A percentile compares a stretch with the other conserved stretches of the same genome.
phyloP scores from a whole-genome alignment of 2,797 vertebrate species.

The Moxostoma hubbsi region DNA sequence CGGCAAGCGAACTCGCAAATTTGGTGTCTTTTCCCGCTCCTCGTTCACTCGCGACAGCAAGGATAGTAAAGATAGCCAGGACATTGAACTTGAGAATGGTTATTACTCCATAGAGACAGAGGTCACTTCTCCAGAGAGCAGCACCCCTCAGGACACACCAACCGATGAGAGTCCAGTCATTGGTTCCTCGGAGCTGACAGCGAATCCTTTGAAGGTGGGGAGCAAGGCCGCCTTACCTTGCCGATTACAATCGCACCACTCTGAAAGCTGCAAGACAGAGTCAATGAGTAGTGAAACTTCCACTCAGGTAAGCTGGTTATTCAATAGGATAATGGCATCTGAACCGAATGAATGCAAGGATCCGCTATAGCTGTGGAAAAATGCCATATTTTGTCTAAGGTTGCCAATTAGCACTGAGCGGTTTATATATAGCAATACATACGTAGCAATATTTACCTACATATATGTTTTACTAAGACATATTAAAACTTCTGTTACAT shows the following conservation, averaged over 20 bases:
- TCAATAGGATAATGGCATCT: background rate
- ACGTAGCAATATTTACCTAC: too few species aligned
- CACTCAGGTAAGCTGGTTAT: conserved; percentile 77
- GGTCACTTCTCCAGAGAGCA: conserved; percentile 62
- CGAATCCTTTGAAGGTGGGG: conserved; percentile 54
- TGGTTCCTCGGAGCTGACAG: conserved; percentile 16
- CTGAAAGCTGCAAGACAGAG: conserved; percentile 75
- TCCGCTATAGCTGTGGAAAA: background rate
- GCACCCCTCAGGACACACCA: conserved; percentile 44
- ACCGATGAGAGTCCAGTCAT: conserved; percentile 48
- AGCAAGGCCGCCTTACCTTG: conserved; percentile 64
- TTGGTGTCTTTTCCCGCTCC: conserved; percentile 88
- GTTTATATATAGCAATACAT: too few species aligned
- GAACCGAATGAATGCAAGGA: background rate
- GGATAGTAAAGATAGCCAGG: conserved; percentile 65
- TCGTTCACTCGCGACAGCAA: conserved; percentile 73
- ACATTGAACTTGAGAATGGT: conserved; percentile 74
- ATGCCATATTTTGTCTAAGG: too few species aligned
- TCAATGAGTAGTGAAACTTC: conserved; percentile 76
- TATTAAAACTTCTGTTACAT: too few species aligned
- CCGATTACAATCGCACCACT: conserved; percentile 71
- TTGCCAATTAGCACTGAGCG: too few species aligned
- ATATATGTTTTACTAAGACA: too few species aligned
- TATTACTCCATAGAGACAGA: conserved; percentile 73
- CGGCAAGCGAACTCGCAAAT: conserved; percentile 89